phyloP scores from a whole-genome alignment of 2,113 vertebrate species.

The Aspiorhynchus laticeps region DNA sequence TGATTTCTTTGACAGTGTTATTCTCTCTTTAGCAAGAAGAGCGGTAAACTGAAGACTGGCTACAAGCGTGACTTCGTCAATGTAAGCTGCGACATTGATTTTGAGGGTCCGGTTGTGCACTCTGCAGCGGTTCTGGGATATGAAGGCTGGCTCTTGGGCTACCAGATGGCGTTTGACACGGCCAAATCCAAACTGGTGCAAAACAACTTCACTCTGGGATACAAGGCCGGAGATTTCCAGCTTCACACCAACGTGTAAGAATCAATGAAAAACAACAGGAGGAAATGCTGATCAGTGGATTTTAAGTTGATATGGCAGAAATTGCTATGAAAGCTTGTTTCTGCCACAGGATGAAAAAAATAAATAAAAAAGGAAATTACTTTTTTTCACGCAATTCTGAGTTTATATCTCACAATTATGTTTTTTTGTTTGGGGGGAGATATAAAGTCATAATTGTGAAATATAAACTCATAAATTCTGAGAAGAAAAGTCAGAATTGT shows the following conservation, averaged over 20 bases:
- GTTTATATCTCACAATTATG: too few relatives aligned
- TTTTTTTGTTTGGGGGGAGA: too few relatives aligned
- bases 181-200: slow-evolving; percentile 92
- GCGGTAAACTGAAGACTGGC: slow-evolving; percentile 92
- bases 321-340: too few relatives aligned
- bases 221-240: slow-evolving; percentile 90
- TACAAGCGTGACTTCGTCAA: slow-evolving; percentile 91
- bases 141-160: slow-evolving; percentile 93
- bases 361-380: too few relatives aligned
- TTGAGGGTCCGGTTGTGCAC: slow-evolving; percentile 91
- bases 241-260: slow-evolving; percentile 97
- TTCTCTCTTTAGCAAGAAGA: slow-evolving; percentile 86
- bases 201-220: slow-evolving; percentile 94
- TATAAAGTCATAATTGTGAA: too few relatives aligned
- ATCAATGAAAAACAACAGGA: background rate
- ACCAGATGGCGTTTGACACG: slow-evolving; percentile 95
- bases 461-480: too few relatives aligned
- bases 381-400: too few relatives aligned
- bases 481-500: too few relatives aligned
- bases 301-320: background rate
- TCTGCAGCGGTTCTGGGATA: slow-evolving; percentile 88
- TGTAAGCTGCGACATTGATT: slow-evolving; percentile 88
- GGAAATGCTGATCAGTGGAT: background rate
- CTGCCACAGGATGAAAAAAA: too few relatives aligned
- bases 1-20: background rate